Percentiles rank a stretch among this genome's conserved stretches.
phyloP scores from a whole-genome alignment of 1,140 invertebrate genomes.

The Diorhabda sublineata region DNA sequence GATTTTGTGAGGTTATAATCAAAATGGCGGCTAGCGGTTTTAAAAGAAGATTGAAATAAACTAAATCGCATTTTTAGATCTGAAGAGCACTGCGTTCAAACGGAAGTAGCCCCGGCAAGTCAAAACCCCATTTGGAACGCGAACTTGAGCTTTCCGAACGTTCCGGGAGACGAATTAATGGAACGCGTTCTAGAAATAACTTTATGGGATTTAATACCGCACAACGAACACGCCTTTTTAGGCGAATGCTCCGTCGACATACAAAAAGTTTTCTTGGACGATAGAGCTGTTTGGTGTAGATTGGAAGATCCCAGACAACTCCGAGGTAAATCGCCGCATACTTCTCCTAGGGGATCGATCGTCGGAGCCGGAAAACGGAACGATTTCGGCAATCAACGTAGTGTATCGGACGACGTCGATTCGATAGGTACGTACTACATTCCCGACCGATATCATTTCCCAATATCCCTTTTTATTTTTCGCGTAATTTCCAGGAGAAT shows the following conservation, averaged over 20 bases:
- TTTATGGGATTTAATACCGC: slow-evolving; percentile 79
- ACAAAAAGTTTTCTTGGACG: slow-evolving; percentile 77
- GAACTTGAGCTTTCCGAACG: slow-evolving; percentile 74
- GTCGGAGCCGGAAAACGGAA: slow-evolving; percentile 60
- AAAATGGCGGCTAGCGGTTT: too few relatives aligned
- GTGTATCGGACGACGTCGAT: slow-evolving; percentile 67
- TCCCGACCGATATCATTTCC: too few relatives aligned
- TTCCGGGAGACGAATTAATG: slow-evolving; percentile 71
- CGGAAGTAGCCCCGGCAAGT: slow-evolving; percentile 74
- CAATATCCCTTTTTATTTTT: not conserved
- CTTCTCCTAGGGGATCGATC: slow-evolving; percentile 75
- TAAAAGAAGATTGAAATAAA: too few relatives aligned
- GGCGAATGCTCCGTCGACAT: slow-evolving; percentile 78
- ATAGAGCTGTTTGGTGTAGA: slow-evolving; percentile 82
- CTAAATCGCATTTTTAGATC: slow-evolving; percentile 51
- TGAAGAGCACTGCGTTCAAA: slow-evolving; percentile 68
- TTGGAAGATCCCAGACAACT: slow-evolving; percentile 73
- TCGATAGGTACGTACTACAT: slow-evolving; percentile 50
- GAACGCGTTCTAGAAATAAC: slow-evolving; percentile 79
- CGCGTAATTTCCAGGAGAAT: slow-evolving; percentile 50
- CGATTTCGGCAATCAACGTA: slow-evolving; percentile 63
- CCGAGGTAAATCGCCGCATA: slow-evolving; percentile 65
- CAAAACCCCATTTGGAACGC: slow-evolving; percentile 88
- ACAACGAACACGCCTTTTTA: slow-evolving; percentile 76
- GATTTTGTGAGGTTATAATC: too few relatives aligned